A percentile compares a stretch with the other conserved stretches of the same genome.
Conservation (phyloP, 2,113 vertebrate species). For the Paramisgurnus dabryanus region DNA sequence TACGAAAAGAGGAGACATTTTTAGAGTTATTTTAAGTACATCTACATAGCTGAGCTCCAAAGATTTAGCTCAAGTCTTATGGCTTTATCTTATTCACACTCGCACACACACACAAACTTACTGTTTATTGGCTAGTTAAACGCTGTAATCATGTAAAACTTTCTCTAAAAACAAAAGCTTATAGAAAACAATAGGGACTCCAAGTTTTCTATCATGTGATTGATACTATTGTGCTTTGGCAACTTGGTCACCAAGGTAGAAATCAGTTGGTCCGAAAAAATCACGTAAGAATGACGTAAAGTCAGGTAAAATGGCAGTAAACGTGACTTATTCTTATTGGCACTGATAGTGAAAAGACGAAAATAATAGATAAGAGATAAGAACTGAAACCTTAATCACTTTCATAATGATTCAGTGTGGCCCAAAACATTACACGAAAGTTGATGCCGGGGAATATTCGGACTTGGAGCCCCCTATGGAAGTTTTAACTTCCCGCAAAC, state of each 20-base stretch:
- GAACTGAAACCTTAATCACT: not conserved
- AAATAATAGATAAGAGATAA: not conserved
- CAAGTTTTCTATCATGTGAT: constrained; percentile 59
- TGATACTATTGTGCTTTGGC: constrained; percentile 53
- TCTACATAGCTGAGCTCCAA: constrained; percentile 75
- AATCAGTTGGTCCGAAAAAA: constrained; percentile 49
- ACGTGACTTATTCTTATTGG: constrained; percentile 47
- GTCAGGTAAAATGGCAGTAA: constrained; percentile 54
- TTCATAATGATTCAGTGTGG: not conserved
- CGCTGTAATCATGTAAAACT: constrained; percentile 47
- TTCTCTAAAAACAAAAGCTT: constrained; percentile 46
- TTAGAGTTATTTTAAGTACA: constrained; percentile 56
- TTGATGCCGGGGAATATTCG: not conserved
- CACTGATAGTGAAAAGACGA: constrained; percentile 33
- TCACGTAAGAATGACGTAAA: constrained; percentile 47
- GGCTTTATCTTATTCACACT: constrained; percentile 75
- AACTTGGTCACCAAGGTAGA: constrained; percentile 33
- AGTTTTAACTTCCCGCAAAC: constrained; percentile 45
- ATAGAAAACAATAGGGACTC: constrained; percentile 57
- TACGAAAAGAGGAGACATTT: constrained; percentile 61
- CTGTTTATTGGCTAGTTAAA: constrained; percentile 49
- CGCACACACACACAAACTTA: constrained; percentile 42
- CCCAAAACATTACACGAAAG: constrained; percentile 5
- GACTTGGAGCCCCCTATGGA: constrained; percentile 50
- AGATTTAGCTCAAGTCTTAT: constrained; percentile 80